A percentile compares a stretch with the other conserved stretches of the same genome.
These are phyloP conservation scores for Caradrina kadenii DNA, from an alignment of 2,888 invertebrate genomes.

Conservation along the genomic window DNA sequence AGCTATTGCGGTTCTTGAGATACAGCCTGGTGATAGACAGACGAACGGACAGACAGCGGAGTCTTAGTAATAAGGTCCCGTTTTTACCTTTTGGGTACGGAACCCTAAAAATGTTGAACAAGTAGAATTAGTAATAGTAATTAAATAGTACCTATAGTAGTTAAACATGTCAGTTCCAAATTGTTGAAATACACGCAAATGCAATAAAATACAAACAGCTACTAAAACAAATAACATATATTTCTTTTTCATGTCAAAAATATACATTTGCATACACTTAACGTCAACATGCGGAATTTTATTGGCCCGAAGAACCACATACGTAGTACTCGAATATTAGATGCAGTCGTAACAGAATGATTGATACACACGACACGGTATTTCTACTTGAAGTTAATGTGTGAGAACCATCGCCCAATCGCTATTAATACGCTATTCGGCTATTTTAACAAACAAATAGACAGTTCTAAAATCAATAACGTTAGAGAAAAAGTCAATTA, in stretches of 20 bases:
- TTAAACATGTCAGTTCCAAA: background rate
- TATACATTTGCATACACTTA: constrained; percentile 58
- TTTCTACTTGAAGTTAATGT: constrained; percentile 30
- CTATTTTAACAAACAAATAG: constrained; percentile 72
- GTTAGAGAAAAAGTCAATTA: constrained; percentile 78
- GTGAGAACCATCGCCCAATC: constrained; percentile 62
- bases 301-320: constrained; percentile 17
- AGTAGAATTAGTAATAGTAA: too few relatives aligned
- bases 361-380: constrained; percentile 33
- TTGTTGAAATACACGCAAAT: constrained; percentile 16
- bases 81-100: too few relatives aligned
- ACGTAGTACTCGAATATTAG: constrained; percentile 19
- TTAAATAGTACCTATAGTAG: background rate
- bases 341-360: constrained; percentile 40
- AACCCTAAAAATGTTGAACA: too few relatives aligned
- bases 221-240: constrained; percentile 29
- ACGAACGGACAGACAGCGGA: too few relatives aligned
- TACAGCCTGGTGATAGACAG: too few relatives aligned
- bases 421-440: constrained; percentile 64
- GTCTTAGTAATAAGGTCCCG: too few relatives aligned
- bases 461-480: constrained; percentile 76
- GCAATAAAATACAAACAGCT: constrained; percentile 31
- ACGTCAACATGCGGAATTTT: constrained; percentile 48
- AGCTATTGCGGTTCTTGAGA: too few relatives aligned
- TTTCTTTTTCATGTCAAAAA: constrained; percentile 21